Evolutionary conservation across 2,888 invertebrate species (phyloP), one percentile per base, ranked within the genome.

Genomic region (Gortyna flavago): DNA sequence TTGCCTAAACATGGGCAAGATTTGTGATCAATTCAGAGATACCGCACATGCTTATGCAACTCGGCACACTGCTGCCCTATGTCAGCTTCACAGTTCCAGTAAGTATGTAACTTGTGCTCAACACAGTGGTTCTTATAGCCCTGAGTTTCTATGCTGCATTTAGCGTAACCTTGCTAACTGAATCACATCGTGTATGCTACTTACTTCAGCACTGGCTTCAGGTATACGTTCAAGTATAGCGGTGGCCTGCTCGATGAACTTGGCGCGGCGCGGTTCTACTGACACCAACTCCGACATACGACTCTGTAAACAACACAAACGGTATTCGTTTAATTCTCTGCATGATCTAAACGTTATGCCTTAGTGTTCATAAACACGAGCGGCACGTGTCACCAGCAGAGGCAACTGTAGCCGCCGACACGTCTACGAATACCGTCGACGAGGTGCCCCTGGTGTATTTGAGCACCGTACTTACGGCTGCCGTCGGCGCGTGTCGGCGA

Each of bases 181-280:
- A 54, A 54, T 9, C 25, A 4, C n/a, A n/a, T 54, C 4, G 54
- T 11, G 54, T 57, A n/a, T n/a, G 54, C n/a, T 57, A 57, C 54
- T 57, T 57, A 57, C 96, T 92, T 96, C 96, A 57, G 94, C 94
- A 73, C 93, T 92, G 44, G 95, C 96, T 89, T 96, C 96, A 0
- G 96, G 96, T 79, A 96, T 95, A 70, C 96, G 92, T 88, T 98
- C 97, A 85, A 98, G 96, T 93, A 98, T 98, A 91, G 97, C 97
- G 48, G 93, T 95, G 80, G 98, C 98, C 94, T 98, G 98, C 91
- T 98, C 98, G 88, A 98, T 98, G 92, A 98, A 98, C 93, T 98
- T 97, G 90, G 97, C 97, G 85, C 98, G 97, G 83, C 98, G 97
- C 68, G 98, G 97, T 87, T 98, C 98, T 91, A 97, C 97, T 86